phyloP scores from a whole-genome alignment of 2,113 vertebrate species.

The Apteryx owenii region DNA sequence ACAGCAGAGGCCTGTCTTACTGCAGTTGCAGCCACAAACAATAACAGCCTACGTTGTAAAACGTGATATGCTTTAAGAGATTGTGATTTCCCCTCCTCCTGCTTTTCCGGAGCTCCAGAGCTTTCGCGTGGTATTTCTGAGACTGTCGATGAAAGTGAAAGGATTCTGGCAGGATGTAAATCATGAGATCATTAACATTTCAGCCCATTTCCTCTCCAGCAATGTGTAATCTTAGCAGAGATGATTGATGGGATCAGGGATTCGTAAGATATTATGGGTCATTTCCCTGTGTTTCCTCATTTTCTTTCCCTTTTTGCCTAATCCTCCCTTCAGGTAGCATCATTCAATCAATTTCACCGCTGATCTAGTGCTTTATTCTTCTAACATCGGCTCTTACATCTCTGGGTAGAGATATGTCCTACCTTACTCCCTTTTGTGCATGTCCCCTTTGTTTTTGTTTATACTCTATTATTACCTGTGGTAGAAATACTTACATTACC shows the following conservation, averaged over 20 bases:
- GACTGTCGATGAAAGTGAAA: neutral
- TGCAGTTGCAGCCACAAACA: neutral
- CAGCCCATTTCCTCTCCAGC: conserved; percentile 37
- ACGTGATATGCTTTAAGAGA: neutral
- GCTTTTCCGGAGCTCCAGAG: neutral
- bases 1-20: neutral
- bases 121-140: neutral
- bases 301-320: conserved; percentile 41
- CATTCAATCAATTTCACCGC: conserved; percentile 42
- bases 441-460: neutral
- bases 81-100: neutral
- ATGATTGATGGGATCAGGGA: conserved; percentile 16
- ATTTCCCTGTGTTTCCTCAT: conserved; percentile 34
- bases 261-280: conserved; percentile 19
- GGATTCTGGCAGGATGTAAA: conserved; percentile 56
- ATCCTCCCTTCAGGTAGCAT: conserved; percentile 25
- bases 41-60: neutral
- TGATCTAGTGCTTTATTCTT: neutral
- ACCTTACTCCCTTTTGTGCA: neutral
- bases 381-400: neutral
- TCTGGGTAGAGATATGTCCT: neutral
- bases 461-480: neutral
- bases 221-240: conserved; percentile 11
- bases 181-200: conserved; percentile 59
- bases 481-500: neutral